Percentiles rank a stretch among this genome's conserved stretches.
These are phyloP conservation scores for Halcyon senegalensis DNA, from an alignment of 2,113 vertebrate species.

Conservation along the genomic window DNA sequence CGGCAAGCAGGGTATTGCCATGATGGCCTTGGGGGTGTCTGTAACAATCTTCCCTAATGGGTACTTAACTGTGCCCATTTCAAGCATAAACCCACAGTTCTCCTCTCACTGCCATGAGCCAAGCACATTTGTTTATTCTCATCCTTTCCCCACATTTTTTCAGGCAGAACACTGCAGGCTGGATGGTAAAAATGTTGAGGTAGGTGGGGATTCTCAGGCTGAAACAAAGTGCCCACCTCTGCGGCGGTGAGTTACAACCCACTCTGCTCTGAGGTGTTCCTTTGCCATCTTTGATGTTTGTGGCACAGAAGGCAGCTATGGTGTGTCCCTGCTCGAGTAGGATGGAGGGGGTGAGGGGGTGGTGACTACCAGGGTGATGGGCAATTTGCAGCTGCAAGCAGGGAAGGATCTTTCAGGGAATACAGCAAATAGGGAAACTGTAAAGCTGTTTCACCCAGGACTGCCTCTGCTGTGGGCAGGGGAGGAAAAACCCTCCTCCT, in stretches of 20 bases:
- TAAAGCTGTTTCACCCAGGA: not conserved
- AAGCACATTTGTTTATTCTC: not conserved
- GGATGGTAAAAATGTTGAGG: not conserved
- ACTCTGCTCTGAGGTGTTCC: not conserved
- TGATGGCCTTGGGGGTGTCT: not conserved
- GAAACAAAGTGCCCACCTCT: not conserved
- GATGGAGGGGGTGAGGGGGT: not conserved
- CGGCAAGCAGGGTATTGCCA: not conserved
- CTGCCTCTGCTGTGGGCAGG: not conserved
- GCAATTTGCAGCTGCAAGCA: not conserved
- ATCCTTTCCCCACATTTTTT: not conserved
- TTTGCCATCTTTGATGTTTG: not conserved
- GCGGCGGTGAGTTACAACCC: not conserved
- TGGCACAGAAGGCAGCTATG: not conserved
- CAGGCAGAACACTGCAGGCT: not conserved
- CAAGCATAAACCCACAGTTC: not conserved
- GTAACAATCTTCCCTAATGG: not conserved
- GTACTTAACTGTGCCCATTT: not conserved
- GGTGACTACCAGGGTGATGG: not conserved
- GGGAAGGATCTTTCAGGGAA: not conserved
- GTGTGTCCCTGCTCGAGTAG: accelerated
- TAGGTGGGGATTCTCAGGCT: not conserved
- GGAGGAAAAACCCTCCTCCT: too few relatives aligned
- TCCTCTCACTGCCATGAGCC: not conserved
- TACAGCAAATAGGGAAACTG: not conserved